Conservation (phyloP, 1,140 invertebrate species). For the Pseudomyrmex concolor region DNA sequence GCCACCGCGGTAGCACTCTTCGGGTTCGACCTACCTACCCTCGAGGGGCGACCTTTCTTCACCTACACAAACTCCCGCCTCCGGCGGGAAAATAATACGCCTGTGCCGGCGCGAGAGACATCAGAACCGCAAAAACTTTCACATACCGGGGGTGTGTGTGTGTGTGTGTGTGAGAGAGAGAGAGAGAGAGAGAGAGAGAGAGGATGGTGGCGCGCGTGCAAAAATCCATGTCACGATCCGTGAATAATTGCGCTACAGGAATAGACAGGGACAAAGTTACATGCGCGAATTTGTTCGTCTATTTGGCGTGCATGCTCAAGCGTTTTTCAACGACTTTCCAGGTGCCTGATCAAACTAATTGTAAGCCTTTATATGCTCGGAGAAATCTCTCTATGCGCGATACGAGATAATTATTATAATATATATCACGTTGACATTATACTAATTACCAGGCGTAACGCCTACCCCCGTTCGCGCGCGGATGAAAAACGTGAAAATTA, state of each 20-base stretch:
- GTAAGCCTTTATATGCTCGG: too few relatives aligned
- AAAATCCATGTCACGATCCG: slow-evolving; percentile 1
- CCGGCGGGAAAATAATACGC: slow-evolving; percentile 49
- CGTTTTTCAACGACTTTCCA: not conserved
- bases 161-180: too few relatives aligned
- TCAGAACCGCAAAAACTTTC: slow-evolving; percentile 26
- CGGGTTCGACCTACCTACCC: slow-evolving; percentile 63
- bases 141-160: not conserved
- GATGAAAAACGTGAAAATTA: too few relatives aligned
- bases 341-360: not conserved
- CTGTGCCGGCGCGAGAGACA: not conserved
- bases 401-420: not conserved
- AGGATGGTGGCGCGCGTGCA: not conserved
- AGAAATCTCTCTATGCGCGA: too few relatives aligned
- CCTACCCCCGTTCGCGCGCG: too few relatives aligned
- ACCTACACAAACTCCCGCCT: slow-evolving; percentile 22
- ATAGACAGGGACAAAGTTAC: not conserved
- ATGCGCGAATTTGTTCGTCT: not conserved
- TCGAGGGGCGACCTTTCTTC: slow-evolving; percentile 57
- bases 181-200: too few relatives aligned
- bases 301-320: not conserved
- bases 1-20: slow-evolving; percentile 38
- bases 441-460: too few relatives aligned
- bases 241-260: not conserved
- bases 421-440: not conserved